Percentiles rank a stretch among this genome's conserved stretches.
These are phyloP conservation scores for Crypturellus tataupa DNA, from an alignment of 2,797 vertebrate species.

Conservation along the genomic window DNA sequence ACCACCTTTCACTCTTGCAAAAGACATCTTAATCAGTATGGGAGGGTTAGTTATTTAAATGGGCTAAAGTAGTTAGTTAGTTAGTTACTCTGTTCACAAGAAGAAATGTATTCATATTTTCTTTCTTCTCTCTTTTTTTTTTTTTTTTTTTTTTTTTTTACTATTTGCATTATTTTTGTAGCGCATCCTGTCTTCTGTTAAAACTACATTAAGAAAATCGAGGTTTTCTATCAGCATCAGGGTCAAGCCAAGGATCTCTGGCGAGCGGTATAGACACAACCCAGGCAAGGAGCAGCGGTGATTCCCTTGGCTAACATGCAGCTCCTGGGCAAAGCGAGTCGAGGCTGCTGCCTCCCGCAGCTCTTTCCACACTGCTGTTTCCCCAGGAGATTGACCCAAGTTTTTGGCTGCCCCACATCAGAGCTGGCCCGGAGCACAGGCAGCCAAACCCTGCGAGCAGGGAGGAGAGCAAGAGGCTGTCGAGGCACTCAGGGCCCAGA, in stretches of 20 bases:
- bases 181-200: neutral
- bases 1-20: neutral
- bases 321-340: rapidly evolving
- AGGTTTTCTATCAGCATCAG: neutral
- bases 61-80: neutral
- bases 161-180: neutral
- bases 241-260: neutral
- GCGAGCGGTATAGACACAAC: neutral
- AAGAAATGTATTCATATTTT: neutral
- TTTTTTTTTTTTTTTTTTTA: neutral
- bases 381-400: neutral
- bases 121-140: neutral
- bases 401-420: neutral
- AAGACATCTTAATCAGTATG: neutral
- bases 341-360: neutral
- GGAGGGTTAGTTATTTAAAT: neutral
- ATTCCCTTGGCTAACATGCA: neutral
- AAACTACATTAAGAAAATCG: neutral
- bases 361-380: neutral
- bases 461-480: neutral
- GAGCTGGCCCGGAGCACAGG: rapidly evolving
- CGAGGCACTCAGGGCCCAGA: neutral
- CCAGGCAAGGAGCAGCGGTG: neutral
- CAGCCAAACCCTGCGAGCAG: neutral
- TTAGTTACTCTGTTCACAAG: neutral